phyloP scores from a whole-genome alignment of 1,140 invertebrate species.

The Drosophila lini region DNA sequence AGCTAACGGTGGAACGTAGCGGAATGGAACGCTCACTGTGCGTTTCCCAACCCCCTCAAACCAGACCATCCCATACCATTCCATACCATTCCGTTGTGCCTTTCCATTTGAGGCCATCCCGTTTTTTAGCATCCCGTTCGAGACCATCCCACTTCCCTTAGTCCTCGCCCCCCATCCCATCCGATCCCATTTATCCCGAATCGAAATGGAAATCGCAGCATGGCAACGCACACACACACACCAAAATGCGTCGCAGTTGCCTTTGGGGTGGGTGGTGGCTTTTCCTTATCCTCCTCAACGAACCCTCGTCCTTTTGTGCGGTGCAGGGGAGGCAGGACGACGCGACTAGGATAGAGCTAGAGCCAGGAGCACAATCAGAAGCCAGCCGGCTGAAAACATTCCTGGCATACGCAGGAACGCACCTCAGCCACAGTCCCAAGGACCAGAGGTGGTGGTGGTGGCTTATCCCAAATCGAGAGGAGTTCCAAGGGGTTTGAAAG shows the following conservation, averaged over 20 bases:
- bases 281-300: slow-evolving; percentile 2
- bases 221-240: slow-evolving; percentile 48
- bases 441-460: slow-evolving; percentile 15
- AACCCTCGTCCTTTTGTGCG: slow-evolving; percentile 17
- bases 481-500: background rate
- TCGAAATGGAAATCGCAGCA: slow-evolving; percentile 58
- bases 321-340: slow-evolving; percentile 26
- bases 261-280: slow-evolving; percentile 49
- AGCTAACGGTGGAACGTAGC: slow-evolving; percentile 1
- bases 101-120: slow-evolving; percentile 3
- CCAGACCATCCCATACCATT: background rate
- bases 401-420: slow-evolving; percentile 30
- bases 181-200: slow-evolving; percentile 42
- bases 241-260: slow-evolving; percentile 48
- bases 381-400: slow-evolving; percentile 46
- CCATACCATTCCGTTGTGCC: background rate
- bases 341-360: slow-evolving; percentile 26
- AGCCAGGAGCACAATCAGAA: slow-evolving; percentile 5
- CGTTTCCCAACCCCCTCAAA: slow-evolving; percentile 6
- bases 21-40: slow-evolving; percentile 25
- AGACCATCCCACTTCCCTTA: slow-evolving; percentile 4
- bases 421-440: slow-evolving; percentile 16
- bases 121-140: slow-evolving; percentile 13
- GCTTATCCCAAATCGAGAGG: background rate
- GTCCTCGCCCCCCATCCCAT: slow-evolving; percentile 6